Conservation (phyloP, 1,140 invertebrate species). For the Drosophila malerkotliana region DNA sequence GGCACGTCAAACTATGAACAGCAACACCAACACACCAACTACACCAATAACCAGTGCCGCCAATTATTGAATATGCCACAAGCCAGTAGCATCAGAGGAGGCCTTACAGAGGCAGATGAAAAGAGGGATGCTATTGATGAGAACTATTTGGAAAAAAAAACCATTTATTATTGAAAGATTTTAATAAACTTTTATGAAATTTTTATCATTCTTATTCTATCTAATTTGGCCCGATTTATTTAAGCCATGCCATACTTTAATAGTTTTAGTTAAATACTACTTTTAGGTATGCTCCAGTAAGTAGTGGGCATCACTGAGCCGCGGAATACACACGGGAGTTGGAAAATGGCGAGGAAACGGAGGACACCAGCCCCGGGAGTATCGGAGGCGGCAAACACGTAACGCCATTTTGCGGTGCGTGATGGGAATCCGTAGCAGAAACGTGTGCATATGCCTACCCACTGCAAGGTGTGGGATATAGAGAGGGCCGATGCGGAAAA, state of each 20-base stretch:
- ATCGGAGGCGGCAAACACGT: constrained; percentile 72
- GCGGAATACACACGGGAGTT: constrained; percentile 50
- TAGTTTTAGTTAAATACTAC: not conserved
- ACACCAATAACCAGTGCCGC: constrained; percentile 25
- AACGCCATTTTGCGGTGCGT: constrained; percentile 77
- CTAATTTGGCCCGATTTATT: not conserved
- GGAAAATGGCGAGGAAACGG: constrained; percentile 17
- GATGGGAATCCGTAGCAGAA: constrained; percentile 66
- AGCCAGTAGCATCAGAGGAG: constrained; percentile 33
- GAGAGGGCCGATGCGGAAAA: constrained; percentile 3
- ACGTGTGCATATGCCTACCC: constrained; percentile 76
- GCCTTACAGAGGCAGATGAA: not conserved
- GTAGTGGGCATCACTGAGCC: constrained; percentile 11
- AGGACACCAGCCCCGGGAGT: constrained; percentile 51
- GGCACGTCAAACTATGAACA: constrained; percentile 60
- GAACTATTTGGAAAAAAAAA: too few relatives aligned
- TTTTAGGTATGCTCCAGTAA: not conserved
- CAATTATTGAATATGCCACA: constrained; percentile 75
- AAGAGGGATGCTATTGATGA: not conserved
- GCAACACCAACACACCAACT: not conserved
- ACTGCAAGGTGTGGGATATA: constrained; percentile 4
- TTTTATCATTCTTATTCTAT: too few relatives aligned
- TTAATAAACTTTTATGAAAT: too few relatives aligned
- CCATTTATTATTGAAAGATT: too few relatives aligned
- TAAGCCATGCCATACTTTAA: not conserved